Percentiles rank a stretch among this genome's conserved stretches.
Conservation (phyloP, 2,888 invertebrate genomes). For the Stenolophus ochropezus region DNA sequence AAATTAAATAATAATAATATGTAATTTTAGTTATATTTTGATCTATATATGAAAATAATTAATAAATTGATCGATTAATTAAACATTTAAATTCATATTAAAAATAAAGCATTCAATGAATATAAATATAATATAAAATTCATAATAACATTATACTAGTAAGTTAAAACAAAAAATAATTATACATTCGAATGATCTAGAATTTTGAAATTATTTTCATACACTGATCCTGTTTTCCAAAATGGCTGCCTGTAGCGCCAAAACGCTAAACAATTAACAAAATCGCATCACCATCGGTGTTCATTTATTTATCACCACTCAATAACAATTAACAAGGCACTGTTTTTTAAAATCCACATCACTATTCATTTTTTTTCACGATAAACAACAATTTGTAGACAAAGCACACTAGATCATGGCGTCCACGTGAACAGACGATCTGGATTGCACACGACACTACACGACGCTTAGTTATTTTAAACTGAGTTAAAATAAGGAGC, state of each 20-base stretch:
- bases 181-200: background rate
- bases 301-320: slow-evolving; percentile 15
- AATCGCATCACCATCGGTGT: slow-evolving; percentile 3
- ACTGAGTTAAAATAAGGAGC: slow-evolving; percentile 39
- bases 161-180: background rate
- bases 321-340: slow-evolving; percentile 25
- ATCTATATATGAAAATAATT: no score
- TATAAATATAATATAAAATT: background rate
- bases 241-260: slow-evolving; percentile 49
- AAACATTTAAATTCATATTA: no score
- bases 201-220: background rate
- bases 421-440: slow-evolving; percentile 40
- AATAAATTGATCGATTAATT: no score
- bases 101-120: no score
- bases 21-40: no score
- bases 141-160: no score
- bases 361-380: slow-evolving; percentile 43
- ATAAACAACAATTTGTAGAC: background rate
- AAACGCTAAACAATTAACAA: slow-evolving; percentile 2
- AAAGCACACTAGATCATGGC: slow-evolving; percentile 42
- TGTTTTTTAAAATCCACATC: slow-evolving; percentile 17
- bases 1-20: no score
- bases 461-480: slow-evolving; percentile 40
- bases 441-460: slow-evolving; percentile 47
- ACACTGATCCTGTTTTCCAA: background rate